Evolutionary conservation across 2,113 vertebrate genomes (phyloP).

Genomic region (Synodontis membranacea): DNA sequence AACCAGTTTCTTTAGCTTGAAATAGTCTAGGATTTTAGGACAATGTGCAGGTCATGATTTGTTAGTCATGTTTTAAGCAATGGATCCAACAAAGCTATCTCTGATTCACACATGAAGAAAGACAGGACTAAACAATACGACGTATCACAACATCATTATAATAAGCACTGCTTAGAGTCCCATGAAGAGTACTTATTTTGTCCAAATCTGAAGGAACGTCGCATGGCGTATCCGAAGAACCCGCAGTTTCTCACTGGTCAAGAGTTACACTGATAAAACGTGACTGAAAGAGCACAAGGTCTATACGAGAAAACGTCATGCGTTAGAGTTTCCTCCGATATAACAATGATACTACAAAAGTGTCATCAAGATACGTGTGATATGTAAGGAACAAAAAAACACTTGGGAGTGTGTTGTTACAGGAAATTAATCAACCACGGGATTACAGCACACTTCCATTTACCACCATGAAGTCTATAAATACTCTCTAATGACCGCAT

Average conservation of each 20-base stretch:
- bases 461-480: background rate
- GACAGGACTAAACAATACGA: no score
- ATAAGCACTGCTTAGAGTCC: background rate
- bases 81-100: background rate
- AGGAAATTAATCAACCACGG: background rate
- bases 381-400: background rate
- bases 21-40: no score
- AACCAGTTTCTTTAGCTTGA: background rate
- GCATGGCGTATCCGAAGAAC: background rate
- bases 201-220: background rate
- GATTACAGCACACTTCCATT: background rate
- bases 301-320: background rate
- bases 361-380: background rate
- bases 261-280: background rate
- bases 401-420: background rate
- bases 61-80: no score
- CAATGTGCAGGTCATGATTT: no score
- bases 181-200: no score
- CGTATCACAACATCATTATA: no score
- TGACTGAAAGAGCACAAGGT: background rate
- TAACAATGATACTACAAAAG: background rate
- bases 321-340: background rate
- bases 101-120: background rate
- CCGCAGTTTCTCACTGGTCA: background rate
- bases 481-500: background rate